These are phyloP conservation scores for Napeogenes sylphis DNA, from an alignment of 2,888 invertebrate species.

Conservation along the genomic window DNA sequence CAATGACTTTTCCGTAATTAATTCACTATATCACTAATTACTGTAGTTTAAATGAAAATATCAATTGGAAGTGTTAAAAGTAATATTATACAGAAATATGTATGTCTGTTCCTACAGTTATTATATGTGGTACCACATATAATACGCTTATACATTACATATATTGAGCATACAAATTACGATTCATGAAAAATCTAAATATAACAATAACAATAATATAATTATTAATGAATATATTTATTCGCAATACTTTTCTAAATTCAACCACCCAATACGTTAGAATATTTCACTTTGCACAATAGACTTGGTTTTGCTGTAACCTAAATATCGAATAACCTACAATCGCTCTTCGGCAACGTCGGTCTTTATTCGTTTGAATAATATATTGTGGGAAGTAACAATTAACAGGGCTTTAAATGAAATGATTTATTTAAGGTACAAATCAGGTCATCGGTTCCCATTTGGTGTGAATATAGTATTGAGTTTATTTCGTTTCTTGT, in stretches of 20 bases:
- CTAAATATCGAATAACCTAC: slow-evolving; percentile 71
- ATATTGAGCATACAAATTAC: too few species aligned
- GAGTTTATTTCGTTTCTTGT: background rate
- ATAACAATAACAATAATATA: background rate
- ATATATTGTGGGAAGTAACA: slow-evolving; percentile 40
- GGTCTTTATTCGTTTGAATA: slow-evolving; percentile 57
- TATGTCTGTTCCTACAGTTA: too few species aligned
- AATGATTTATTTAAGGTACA: slow-evolving; percentile 24
- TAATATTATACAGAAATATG: too few species aligned
- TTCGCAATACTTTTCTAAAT: slow-evolving; percentile 33
- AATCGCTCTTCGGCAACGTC: slow-evolving; percentile 52
- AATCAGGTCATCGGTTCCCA: slow-evolving; percentile 15
- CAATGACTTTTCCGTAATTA: too few species aligned
- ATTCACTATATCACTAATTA: too few species aligned
- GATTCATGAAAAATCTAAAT: background rate
- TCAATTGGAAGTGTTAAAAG: too few species aligned
- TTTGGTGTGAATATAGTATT: background rate
- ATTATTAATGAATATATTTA: background rate
- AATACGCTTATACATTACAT: too few species aligned
- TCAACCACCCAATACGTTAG: slow-evolving; percentile 48
- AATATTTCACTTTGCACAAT: slow-evolving; percentile 73
- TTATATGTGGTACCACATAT: too few species aligned
- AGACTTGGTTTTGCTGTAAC: slow-evolving; percentile 70
- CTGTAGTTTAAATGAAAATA: too few species aligned
- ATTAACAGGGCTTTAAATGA: slow-evolving; percentile 19